Conservation (phyloP, 1,140 invertebrate species). For the Drosophila leontia region DNA sequence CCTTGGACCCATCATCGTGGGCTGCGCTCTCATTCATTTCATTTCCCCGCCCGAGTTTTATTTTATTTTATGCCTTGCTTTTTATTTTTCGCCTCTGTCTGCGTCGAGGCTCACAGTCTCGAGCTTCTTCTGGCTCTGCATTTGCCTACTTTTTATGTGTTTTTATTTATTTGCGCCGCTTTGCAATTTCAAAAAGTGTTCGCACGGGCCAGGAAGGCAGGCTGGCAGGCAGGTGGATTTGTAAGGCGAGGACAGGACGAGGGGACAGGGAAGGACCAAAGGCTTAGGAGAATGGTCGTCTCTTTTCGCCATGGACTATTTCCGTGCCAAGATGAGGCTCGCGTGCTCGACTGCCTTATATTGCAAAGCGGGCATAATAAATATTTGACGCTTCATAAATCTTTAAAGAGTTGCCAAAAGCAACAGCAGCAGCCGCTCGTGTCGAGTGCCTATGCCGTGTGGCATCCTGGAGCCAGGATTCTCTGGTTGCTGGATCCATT, state of each 20-base stretch:
- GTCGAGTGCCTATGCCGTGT: slow-evolving; percentile 24
- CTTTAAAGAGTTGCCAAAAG: slow-evolving; percentile 83
- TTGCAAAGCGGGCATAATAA: slow-evolving; percentile 84
- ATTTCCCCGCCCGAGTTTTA: slow-evolving; percentile 51
- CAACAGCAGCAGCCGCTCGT: slow-evolving; percentile 33
- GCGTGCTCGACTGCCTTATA: slow-evolving; percentile 79
- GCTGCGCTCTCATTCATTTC: slow-evolving; percentile 76
- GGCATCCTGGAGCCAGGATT: slow-evolving; percentile 9
- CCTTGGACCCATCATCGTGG: slow-evolving; percentile 31
- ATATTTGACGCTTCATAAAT: slow-evolving; percentile 85
- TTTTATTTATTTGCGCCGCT: slow-evolving; percentile 82
- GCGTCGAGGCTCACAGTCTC: slow-evolving; percentile 17
- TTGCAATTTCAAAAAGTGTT: slow-evolving; percentile 82
- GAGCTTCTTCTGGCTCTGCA: slow-evolving; percentile 22
- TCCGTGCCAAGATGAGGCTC: slow-evolving; percentile 66
- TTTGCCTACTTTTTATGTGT: slow-evolving; percentile 81
- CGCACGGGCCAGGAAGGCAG: slow-evolving; percentile 16
- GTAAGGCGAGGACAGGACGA: background rate
- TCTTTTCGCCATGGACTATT: slow-evolving; percentile 58
- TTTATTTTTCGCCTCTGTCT: slow-evolving; percentile 67
- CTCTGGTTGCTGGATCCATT: slow-evolving; percentile 10
- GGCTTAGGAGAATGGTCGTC: slow-evolving; percentile 29
- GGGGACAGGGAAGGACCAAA: slow-evolving; percentile 25
- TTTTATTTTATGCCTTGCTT: slow-evolving; percentile 60
- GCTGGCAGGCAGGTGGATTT: background rate